Evolutionary conservation across 1,140 invertebrate genomes (phyloP).

Genomic region (Aphaenogaster floridana): DNA sequence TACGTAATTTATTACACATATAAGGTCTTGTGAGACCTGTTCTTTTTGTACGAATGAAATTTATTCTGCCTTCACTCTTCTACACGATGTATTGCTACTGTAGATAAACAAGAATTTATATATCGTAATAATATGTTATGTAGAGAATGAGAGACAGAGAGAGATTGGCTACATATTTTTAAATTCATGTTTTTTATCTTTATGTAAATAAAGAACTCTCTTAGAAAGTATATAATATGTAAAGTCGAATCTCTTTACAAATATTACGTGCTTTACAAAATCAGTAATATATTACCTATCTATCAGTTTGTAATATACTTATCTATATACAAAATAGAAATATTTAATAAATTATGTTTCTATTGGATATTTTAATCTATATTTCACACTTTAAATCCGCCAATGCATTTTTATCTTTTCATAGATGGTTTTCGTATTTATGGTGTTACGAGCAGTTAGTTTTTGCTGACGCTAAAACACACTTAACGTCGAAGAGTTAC

Average conservation of each 20-base stretch:
- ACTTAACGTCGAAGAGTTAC: conserved; percentile 30
- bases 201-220: not conserved
- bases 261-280: not conserved
- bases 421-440: not conserved
- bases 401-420: not conserved
- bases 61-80: conserved; percentile 14
- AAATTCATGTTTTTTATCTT: conserved; percentile 1
- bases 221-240: not conserved
- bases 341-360: not conserved
- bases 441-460: not conserved
- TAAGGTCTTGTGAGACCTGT: not conserved
- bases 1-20: conserved; percentile 16
- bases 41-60: conserved; percentile 26
- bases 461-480: conserved; percentile 22
- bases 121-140: conserved; percentile 24
- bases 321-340: not conserved
- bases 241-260: not conserved
- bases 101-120: conserved; percentile 51
- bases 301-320: not conserved
- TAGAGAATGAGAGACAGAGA: not conserved
- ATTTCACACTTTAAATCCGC: not conserved
- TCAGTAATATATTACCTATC: not conserved
- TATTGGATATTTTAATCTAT: not conserved
- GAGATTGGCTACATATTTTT: not conserved
- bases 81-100: conserved; percentile 24